Conservation (phyloP, 1,140 invertebrate species). For the Macrotrachela quadricornifera region DNA sequence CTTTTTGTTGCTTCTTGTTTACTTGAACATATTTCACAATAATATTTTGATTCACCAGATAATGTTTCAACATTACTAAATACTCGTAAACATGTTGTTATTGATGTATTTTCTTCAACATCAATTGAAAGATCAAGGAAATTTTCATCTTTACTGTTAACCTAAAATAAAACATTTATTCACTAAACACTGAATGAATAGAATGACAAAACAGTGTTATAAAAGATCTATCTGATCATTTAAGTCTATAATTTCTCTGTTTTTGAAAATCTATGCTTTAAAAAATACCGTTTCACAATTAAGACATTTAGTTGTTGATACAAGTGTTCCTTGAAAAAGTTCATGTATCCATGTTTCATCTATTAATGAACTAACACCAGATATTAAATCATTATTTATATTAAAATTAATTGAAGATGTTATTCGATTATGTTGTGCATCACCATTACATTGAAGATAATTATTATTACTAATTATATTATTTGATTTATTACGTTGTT, state of each 20-base stretch:
- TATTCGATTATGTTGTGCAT: no score
- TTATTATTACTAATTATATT: not conserved
- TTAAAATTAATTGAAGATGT: no score
- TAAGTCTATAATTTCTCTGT: not conserved
- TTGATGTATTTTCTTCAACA: constrained; percentile 95
- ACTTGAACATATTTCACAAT: constrained; percentile 94
- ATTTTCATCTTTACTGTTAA: constrained; percentile 94
- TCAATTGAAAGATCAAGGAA: constrained; percentile 97
- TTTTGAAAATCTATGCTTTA: constrained; percentile 5
- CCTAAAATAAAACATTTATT: no score
- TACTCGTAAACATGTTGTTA: constrained; percentile 86
- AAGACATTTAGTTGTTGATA: constrained; percentile 91
- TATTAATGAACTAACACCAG: constrained; percentile 31
- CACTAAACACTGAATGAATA: no score
- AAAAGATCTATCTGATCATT: no score
- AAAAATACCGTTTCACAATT: constrained; percentile 84
- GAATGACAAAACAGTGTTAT: no score
- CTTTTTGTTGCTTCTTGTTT: constrained; percentile 86
- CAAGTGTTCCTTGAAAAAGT: constrained; percentile 96
- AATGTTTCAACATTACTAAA: constrained; percentile 96
- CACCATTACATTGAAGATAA: not conserved
- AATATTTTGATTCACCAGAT: constrained; percentile 98
- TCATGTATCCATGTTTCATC: constrained; percentile 98
- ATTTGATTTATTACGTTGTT: constrained; percentile 20
- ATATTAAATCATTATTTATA: no score